These are phyloP conservation scores for Myripristis murdjan DNA, from an alignment of 2,797 vertebrate species.

Conservation along the genomic window DNA sequence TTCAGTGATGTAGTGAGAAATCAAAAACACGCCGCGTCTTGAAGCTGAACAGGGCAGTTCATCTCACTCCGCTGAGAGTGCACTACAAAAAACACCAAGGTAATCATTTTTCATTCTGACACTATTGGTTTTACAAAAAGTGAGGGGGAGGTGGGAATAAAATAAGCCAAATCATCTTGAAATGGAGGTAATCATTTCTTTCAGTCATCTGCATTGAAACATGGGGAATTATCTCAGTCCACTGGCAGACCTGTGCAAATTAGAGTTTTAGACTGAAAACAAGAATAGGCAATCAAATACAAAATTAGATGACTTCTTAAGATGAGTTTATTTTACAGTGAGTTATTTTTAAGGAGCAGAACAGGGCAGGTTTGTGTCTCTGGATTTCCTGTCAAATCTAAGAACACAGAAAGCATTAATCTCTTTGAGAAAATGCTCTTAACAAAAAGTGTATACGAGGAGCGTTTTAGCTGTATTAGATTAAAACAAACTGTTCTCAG, in stretches of 20 bases:
- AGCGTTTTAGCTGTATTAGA: not conserved
- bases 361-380: no score
- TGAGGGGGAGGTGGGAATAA: no score
- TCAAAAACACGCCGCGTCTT: slow-evolving; percentile 6
- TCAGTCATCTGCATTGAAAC: not conserved
- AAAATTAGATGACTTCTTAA: no score
- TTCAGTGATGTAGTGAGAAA: slow-evolving; percentile 8
- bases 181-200: not conserved
- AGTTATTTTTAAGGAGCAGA: not conserved
- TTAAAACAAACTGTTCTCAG: not conserved
- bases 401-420: not conserved
- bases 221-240: not conserved
- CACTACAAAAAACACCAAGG: not conserved
- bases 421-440: not conserved
- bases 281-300: no score
- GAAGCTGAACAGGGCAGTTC: not conserved
- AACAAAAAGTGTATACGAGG: not conserved
- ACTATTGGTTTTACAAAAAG: slow-evolving; percentile 19
- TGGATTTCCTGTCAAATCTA: not conserved
- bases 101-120: slow-evolving; percentile 16
- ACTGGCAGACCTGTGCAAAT: not conserved
- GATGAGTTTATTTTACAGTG: not conserved
- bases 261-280: not conserved
- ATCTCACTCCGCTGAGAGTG: slow-evolving; percentile 3
- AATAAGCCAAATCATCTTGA: no score